Conservation (phyloP, 2,113 vertebrate species). For the Tachysurus vachellii region DNA sequence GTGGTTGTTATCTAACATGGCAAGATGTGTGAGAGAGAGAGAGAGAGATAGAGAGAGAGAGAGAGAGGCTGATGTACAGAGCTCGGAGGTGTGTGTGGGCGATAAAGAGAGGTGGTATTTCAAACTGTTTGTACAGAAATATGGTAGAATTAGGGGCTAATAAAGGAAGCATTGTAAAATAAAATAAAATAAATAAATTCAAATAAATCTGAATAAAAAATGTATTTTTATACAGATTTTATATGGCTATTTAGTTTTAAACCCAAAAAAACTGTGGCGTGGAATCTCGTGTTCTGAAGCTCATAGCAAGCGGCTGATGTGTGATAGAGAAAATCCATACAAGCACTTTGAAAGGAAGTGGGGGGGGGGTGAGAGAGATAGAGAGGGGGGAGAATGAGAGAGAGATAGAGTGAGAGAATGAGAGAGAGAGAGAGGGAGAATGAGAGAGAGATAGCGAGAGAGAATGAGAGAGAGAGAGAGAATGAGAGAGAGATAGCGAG, state of each 20-base stretch:
- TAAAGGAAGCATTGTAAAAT: too few relatives aligned
- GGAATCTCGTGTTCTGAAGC: not conserved
- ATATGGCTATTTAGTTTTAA: too few relatives aligned
- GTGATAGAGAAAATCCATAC: conserved; percentile 23
- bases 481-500: too few relatives aligned
- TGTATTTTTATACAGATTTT: too few relatives aligned
- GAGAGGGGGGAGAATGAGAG: not conserved
- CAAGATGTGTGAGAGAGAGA: not conserved
- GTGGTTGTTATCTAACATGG: not conserved
- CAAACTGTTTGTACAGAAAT: not conserved
- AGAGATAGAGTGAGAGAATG: not conserved
- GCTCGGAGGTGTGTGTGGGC: too few relatives aligned
- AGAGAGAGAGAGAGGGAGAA: not conserved
- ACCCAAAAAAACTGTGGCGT: not conserved
- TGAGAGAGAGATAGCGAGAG: too few relatives aligned
- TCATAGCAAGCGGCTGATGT: not conserved
- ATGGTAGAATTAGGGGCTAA: not conserved
- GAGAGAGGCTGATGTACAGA: not conserved
- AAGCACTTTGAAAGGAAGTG: conserved; percentile 57
- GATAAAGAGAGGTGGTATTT: not conserved
- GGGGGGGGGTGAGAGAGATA: conserved; percentile 58
- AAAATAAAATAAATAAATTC: too few relatives aligned
- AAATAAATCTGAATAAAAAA: too few relatives aligned
- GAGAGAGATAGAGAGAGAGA: not conserved
- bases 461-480: too few relatives aligned